These are phyloP conservation scores for Zaprionus obscuricornis DNA, from an alignment of 2,888 invertebrate genomes.

Conservation along the genomic window DNA sequence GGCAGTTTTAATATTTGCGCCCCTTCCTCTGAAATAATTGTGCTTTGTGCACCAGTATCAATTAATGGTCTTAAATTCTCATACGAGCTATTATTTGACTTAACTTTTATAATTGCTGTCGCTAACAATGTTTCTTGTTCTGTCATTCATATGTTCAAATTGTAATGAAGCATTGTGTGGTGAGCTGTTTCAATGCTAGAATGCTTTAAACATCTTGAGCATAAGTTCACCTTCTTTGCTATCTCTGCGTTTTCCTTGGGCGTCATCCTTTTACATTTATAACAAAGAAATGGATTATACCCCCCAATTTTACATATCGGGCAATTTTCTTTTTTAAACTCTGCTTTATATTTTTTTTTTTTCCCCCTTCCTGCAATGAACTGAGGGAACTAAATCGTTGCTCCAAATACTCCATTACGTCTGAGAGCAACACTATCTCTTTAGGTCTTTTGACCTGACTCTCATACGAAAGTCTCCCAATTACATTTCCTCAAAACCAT, in stretches of 20 bases:
- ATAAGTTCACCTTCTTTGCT: neutral
- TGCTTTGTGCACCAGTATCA: neutral
- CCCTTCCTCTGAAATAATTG: neutral
- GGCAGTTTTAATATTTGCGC: neutral
- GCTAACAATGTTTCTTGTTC: neutral
- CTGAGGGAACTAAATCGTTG: neutral
- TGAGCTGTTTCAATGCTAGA: neutral
- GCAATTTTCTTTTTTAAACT: too few relatives aligned
- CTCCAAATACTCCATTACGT: neutral
- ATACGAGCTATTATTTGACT: neutral
- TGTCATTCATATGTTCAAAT: neutral
- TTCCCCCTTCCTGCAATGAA: neutral
- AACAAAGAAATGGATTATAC: neutral
- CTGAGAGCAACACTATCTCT: too few relatives aligned
- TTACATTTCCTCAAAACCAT: too few relatives aligned
- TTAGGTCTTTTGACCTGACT: too few relatives aligned
- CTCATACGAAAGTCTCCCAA: too few relatives aligned
- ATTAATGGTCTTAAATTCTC: constrained; percentile 1
- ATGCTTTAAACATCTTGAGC: neutral
- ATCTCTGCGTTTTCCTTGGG: neutral
- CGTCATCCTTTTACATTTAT: neutral
- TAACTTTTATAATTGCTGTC: neutral
- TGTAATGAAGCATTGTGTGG: neutral
- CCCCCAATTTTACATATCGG: too few relatives aligned
- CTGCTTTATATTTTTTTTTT: neutral